Evolutionary conservation across 2,113 vertebrate genomes (phyloP).

Genomic region (Channa argus): DNA sequence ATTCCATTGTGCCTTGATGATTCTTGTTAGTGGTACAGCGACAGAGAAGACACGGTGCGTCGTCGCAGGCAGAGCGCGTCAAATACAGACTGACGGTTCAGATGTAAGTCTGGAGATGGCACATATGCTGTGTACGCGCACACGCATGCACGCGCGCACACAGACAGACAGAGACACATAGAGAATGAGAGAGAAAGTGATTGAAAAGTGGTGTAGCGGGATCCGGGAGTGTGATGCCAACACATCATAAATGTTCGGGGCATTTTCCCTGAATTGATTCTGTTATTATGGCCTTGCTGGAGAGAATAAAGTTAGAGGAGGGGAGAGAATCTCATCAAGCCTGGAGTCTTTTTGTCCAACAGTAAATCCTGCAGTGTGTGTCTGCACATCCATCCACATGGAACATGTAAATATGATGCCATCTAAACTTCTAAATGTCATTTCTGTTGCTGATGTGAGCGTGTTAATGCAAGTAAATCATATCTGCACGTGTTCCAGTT

Average conservation of each 20-base stretch:
- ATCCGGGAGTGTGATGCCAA: constrained; percentile 7
- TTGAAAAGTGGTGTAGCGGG: constrained; percentile 29
- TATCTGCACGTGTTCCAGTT: too few relatives aligned
- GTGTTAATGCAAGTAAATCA: too few relatives aligned
- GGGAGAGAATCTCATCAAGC: background rate
- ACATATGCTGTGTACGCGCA: background rate
- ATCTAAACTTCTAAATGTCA: too few relatives aligned
- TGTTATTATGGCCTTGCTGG: background rate
- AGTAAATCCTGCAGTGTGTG: background rate
- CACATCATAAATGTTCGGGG: constrained; percentile 1
- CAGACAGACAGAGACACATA: constrained; percentile 10
- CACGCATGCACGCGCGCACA: background rate
- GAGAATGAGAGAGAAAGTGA: too few relatives aligned
- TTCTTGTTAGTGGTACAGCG: too few relatives aligned
- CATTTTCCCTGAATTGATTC: background rate
- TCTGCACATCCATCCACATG: too few relatives aligned
- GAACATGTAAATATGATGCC: too few relatives aligned
- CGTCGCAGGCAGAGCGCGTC: background rate
- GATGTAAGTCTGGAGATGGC: background rate
- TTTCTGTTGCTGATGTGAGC: too few relatives aligned
- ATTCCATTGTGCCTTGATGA: too few relatives aligned
- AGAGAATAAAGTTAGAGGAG: background rate
- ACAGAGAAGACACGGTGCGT: background rate
- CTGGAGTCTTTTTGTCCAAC: too few relatives aligned
- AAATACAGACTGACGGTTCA: background rate